phyloP scores from a whole-genome alignment of 2,113 vertebrate genomes.

The Furnarius figulus region DNA sequence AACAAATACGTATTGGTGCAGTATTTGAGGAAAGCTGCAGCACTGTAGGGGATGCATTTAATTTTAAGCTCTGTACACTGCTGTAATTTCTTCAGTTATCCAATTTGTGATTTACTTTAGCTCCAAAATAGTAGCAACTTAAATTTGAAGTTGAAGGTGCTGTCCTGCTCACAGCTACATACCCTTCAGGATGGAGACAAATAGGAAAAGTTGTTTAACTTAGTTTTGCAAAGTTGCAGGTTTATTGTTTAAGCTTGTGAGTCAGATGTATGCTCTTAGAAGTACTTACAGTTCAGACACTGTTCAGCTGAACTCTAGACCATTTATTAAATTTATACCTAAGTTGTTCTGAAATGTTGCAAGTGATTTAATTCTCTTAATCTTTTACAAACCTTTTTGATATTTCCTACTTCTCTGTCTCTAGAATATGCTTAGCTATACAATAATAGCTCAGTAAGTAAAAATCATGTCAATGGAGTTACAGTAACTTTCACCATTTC shows the following conservation, averaged over 20 bases:
- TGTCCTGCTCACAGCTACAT: neutral
- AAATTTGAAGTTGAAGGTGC: neutral
- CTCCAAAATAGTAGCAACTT: neutral
- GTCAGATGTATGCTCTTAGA: neutral
- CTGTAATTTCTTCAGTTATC: neutral
- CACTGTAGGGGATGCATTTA: neutral
- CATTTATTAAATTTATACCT: neutral
- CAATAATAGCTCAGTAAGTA: neutral
- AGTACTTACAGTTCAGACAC: neutral
- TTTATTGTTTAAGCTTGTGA: neutral
- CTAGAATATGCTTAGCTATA: neutral
- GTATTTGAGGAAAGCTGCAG: neutral
- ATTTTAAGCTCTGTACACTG: neutral
- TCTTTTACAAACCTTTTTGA: neutral
- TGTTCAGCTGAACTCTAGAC: neutral
- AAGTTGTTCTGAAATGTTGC: neutral
- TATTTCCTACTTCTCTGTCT: neutral
- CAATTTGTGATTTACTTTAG: neutral
- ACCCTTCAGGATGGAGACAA: neutral
- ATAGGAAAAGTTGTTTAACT: neutral
- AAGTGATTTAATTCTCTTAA: neutral
- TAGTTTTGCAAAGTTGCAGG: neutral
- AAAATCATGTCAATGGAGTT: neutral
- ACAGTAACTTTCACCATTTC: neutral
- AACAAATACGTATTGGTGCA: neutral